Base-by-base conservation (phyloP, 2,113 vertebrate genomes). In the Zosterops japonicus region DNA sequence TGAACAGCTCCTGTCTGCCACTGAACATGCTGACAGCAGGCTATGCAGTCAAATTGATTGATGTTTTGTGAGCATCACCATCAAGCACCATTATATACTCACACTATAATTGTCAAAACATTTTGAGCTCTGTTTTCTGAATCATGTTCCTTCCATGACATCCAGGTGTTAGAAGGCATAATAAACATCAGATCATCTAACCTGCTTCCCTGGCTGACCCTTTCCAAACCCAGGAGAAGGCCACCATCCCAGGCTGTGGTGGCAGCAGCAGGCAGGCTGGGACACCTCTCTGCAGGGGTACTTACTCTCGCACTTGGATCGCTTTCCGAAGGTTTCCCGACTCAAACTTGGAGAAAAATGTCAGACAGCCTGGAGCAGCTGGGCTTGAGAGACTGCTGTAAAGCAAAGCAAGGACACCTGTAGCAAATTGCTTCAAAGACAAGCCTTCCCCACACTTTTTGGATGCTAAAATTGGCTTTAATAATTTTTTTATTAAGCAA, bases 271-370 rank as follows among this genome's bases (percentile, higher is more conserved):
- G 46, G 18, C 63, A 44, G 36, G 19, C 2, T 49, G 53, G 28
- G 35, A 36, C 42, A 20, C 6, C 22, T 44, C 33, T 2, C 1
- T 24, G 20, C 27, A 55, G 41, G 2, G 0, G 1, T 96, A 98
- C 98, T 98, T 98, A 99, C 99, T 98, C 98, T 63, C 98, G 98
- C 77, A 98, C 98, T 97, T 99, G 99, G 94, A 99, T 97, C 87
- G 98, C 99, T 96, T 99, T 99, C 55, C 98, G 98, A 36, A 99
- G 98, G 92, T 99, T 99, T 67, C 99, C 99, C 0, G 98, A 98
- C 95, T 99, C 99, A 97, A 99, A 99, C 67, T 97, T 97, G 33
- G 99, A 99, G 96, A 96, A 98, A 97, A 99, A 99, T 2, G 69
- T 97, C 72, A 99, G 92, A 28, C 97, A 97, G 56, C 93, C 87